Evolutionary conservation across 1,140 invertebrate species (phyloP), one percentile per base, ranked within the genome.

Genomic region (Physella acuta): DNA sequence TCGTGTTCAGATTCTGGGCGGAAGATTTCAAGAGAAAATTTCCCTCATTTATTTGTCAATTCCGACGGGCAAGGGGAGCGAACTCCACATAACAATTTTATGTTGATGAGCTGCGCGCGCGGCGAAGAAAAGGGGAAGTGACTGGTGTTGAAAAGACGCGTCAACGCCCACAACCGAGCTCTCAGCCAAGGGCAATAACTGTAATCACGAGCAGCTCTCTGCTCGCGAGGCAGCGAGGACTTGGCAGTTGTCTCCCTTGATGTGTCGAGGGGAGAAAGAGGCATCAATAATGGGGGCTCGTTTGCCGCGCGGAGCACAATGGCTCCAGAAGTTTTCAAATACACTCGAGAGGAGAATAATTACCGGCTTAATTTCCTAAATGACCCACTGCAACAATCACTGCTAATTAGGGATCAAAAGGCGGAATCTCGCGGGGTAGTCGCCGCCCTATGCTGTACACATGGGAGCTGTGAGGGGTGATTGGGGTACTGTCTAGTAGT

Each of bases 231-330:
- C 24, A 24, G 36, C 28, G 20, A 26, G 14, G 28, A 24, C 51
- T 56, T 67, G 64, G 37, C 64, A 67, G 64, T 37, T 67, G 24
- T 26, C 14, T 26, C 20, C 53, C 20, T 56, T 67, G 33, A 55
- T 56, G 31, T 53, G 3, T 34, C 62, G 2, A 30, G 62, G 53
- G 33, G 62, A 52, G 5, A 24, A 34, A 3, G 37, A 11, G 37
- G 1, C 28, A 1, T 3, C 44, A n/a, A 17, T 56, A 39, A 67
- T 56, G 51, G 26, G 39, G 31, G n/a, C 14, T 39, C 64, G 31
- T 36, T 56, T 39, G 64, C 58, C 17, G 11, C 8, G 58, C 33
- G 30, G 33, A n/a, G n/a, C n/a, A n/a, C n/a, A n/a, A n/a, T n/a
- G n/a, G n/a, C 4, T 30, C 8, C 33, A 28, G 33, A 11, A 11